Evolutionary conservation across 92 coral and sea anemone species (phyloP), one percentile per base, ranked within the genome.

Genomic region (Bergia sp.): DNA sequence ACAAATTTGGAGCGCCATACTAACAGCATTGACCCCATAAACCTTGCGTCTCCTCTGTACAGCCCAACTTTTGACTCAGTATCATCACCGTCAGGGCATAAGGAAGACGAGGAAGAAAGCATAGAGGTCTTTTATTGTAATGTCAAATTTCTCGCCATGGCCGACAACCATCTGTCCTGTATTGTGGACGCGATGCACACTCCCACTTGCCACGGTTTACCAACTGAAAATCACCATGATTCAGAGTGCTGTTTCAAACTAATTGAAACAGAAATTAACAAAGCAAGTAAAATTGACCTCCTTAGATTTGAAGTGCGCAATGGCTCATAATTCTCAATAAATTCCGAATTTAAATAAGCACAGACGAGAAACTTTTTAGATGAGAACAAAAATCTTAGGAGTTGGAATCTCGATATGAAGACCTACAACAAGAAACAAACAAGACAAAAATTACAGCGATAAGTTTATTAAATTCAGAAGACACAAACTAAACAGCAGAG

Each of bases 381-480:
- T 21, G 88, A 72, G 66, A 85, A 85, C 88, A 85, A 85, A 85
- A 81, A 85, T 0, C 88, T 85, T 85, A 64, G 73, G 80, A 85
- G 42, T 73, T 85, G 88, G 88, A 85, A 79, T 85, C 88, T 57
- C 88, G 57, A 57, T 78, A 85, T 64, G 76, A 23, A 76, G 76
- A 64, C 58, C 55, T 85, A 64, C 74, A 85, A 58, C 43, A 85
- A 61, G 88, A 85, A 85, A 16, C 81, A 37, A 73, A 73, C 43
- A 71, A 58, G 50, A 77, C 73, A 67, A 64, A 66, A 37, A 44
- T 72, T 65, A 85, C 80, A 47, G 88, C 23, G 39, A 85, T 85
- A 42, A 67, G 81, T 1, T 77, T 67, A 2, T 66, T 84, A 79
- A 66, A 18, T 42, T 4, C 43, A 76, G 65, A 84, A 64, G 50